These are phyloP conservation scores for Alosa alosa DNA, from an alignment of 2,113 vertebrate genomes.

Conservation along the genomic window DNA sequence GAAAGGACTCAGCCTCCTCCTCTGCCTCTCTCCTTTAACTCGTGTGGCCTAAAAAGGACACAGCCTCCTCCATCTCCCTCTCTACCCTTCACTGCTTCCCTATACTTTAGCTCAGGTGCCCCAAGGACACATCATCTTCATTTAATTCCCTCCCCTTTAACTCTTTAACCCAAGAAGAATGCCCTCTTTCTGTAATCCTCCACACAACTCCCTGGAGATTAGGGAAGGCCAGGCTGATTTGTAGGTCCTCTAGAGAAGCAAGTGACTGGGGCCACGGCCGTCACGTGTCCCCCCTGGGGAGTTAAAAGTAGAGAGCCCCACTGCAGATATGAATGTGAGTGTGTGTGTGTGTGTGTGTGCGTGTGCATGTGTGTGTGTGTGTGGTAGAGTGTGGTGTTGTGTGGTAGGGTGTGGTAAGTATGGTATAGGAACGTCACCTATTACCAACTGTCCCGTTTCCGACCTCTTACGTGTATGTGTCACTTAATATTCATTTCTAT, in stretches of 20 bases:
- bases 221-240: not conserved
- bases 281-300: not conserved
- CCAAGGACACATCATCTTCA: no score
- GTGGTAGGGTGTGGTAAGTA: not conserved
- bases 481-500: no score
- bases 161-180: not conserved
- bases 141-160: no score
- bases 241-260: not conserved
- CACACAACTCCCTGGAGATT: not conserved
- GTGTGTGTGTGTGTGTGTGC: not conserved
- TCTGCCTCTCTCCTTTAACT: no score
- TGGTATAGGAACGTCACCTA: no score
- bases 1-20: no score
- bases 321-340: not conserved
- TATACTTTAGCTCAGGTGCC: not conserved
- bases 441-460: no score
- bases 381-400: not conserved
- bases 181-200: not conserved
- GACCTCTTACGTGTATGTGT: no score
- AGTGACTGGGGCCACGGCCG: not conserved
- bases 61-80: no score
- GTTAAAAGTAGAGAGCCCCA: not conserved
- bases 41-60: no score
- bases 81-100: not conserved
- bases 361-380: not conserved